Evolutionary conservation across 1,140 invertebrate species (phyloP), one percentile per base, ranked within the genome.

Genomic region (Cydia strobilella): DNA sequence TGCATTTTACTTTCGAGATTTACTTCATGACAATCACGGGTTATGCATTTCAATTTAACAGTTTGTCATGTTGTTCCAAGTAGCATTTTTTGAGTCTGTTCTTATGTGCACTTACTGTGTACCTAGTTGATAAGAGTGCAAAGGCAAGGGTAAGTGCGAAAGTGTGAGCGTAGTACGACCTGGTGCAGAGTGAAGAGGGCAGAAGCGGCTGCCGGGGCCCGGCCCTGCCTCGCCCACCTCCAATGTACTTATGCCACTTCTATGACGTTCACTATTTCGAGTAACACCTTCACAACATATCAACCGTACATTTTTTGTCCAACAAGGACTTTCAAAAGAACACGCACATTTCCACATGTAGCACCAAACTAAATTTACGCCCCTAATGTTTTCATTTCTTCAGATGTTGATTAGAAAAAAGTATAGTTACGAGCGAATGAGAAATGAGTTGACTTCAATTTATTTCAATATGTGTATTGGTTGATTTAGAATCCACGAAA

Each of bases 291-390:
- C 65, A 69, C 65, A 69, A 69, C 65, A 69, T 18, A 20, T 10
- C n/a, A 69, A 20, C 2, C 18, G 25, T 9, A 42, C 35, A 39
- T 18, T 69, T 69, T 35, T 69, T 10, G 25, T 69, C n/a, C 65
- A 69, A 35, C n/a, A 35, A 35, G 65, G 65, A 39, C 65, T 69
- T 42, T 69, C 65, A 35, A 69, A 39, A 39, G 27, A 69, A 35
- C 65, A 69, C 31, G 31, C 65, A 69, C 65, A 69, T 69, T 69
- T 69, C 65, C 65, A 69, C 63, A 66, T 69, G 27, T 35, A 69
- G 65, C 35, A 69, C 65, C 18, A 39, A 9, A 39, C 65, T 18
- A 18, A 35, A 69, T 69, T 42, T 15, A 35, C 63, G 12, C 63
- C 12, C 1, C 39, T 39, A 4, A 31, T 69, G 15, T 66, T n/a